Conservation (phyloP, 2,888 invertebrate genomes). For the Hypselothyrea guttata region DNA sequence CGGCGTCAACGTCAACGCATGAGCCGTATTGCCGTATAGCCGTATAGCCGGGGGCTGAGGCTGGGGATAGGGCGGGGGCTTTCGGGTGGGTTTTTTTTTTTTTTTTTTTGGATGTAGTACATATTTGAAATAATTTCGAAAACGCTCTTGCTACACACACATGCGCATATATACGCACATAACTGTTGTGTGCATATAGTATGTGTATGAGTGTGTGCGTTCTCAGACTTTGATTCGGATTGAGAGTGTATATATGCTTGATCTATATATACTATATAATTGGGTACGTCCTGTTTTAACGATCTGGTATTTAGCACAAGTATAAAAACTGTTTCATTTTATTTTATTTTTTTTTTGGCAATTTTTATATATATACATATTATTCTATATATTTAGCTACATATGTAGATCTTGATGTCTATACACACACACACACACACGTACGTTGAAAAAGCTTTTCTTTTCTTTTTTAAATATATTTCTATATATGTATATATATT, state of each 20-base stretch:
- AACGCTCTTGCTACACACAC: conserved; percentile 39
- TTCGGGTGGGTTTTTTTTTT: conserved; percentile 36
- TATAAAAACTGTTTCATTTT: conserved; percentile 33
- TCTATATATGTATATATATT: conserved; percentile 9
- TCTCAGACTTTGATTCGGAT: conserved; percentile 39
- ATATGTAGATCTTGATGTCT: conserved; percentile 16
- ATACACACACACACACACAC: conserved; percentile 30
- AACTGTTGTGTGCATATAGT: not conserved
- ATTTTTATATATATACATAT: conserved; percentile 12
- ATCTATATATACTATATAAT: conserved; percentile 28
- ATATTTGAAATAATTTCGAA: conserved; percentile 70
- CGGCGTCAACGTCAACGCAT: conserved; percentile 75
- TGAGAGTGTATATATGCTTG: conserved; percentile 23
- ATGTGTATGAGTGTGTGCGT: conserved; percentile 8
- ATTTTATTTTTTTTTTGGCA: conserved; percentile 16
- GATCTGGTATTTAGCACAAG: conserved; percentile 37
- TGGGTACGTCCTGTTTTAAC: conserved; percentile 33
- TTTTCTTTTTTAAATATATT: conserved; percentile 37
- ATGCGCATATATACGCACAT: conserved; percentile 5
- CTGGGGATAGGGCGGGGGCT: conserved; percentile 10
- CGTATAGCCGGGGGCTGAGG: conserved; percentile 6
- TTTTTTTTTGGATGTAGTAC: conserved; percentile 62
- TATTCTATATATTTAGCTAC: conserved; percentile 9
- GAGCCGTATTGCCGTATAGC: conserved; percentile 30
- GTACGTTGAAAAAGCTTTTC: conserved; percentile 53